Base-by-base conservation (phyloP, 2,888 invertebrate species). In the Agriopis aurantiaria region DNA sequence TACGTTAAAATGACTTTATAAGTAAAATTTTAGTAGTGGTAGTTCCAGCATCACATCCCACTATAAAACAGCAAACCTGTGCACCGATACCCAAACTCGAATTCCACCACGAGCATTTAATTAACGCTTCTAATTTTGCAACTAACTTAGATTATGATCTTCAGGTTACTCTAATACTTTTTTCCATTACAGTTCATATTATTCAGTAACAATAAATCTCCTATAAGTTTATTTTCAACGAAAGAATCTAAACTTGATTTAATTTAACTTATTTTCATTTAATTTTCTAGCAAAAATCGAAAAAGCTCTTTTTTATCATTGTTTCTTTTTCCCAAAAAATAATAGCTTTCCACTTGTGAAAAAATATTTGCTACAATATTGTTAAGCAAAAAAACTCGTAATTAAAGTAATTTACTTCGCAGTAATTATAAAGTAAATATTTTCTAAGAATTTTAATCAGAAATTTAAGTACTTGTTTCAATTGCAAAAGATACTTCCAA, bases 91-190 rank as follows among this genome's bases (percentile, higher is more conserved):
- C 79, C 73, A 67, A 51, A 75, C 64, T 58, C 46, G 63, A 60
- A 74, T 71, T 49, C 60, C n/a, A 68, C 68, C 68, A 76, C 62
- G 68, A 52, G 78, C 79, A 78, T 78, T 76, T 74, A 69, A 78
- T 77, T 83, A 83, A 85, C 65, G 81, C 80, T 82, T 82, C 65
- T 66, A 72, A 75, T 74, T 76, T 68, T 71, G 62, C 17, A 70
- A 76, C 64, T 82, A 81, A 80, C 72, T 66, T 75, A 80, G 65
- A 61, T 53, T 72, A 78, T 59, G 57, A 40, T 33, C 49, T 60
- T 60, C 23, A n/a, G 40, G 45, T 58, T 58, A 52, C 51, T 23
- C 8, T 60, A 7, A n/a, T 51, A 46, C n/a, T 14, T 23, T 33
- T 55, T 46, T 12, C 41, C 2, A 40, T 17, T 33, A 3, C 33